Evolutionary conservation across 2,113 vertebrate species (phyloP), one percentile per base, ranked within the genome.

Genomic region (Balaeniceps rex): DNA sequence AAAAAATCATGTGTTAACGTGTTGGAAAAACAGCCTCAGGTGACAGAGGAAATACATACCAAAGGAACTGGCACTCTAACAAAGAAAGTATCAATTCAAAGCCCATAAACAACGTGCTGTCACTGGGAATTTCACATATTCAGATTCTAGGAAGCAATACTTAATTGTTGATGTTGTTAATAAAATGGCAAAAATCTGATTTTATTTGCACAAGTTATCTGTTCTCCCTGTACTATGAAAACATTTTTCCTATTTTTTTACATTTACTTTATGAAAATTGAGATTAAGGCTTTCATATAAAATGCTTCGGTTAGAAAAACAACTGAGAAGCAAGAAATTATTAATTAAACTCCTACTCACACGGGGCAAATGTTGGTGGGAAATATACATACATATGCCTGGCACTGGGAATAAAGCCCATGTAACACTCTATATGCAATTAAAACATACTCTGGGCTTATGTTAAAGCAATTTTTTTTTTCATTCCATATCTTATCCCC

Each of bases 11-110:
- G 96, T 97, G 97, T 97, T 97, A 97, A 97, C 16, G 88, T 97
- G 96, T 97, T 97, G 96, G 97, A 98, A 98, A 98, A 98, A 98
- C 58, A 97, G 97, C 98, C 97, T 97, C 97, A 98, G 98, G 98
- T 98, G 98, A 98, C 97, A 97, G 95, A 97, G 89, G 88, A 98
- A 98, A 95, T 78, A 96, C 96, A 85, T 95, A 97, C 96, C 97
- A 96, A 97, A 97, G 79, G 49, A 97, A 95, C 47, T 92, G 93
- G 98, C 94, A 96, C 42, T 86, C 52, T 96, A 96, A 98, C 96
- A 98, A 98, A 98, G 91, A 94, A 79, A 94, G 75, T 91, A 97
- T 97, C 93, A 96, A 96, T 98, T 97, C 95, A 97, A 97, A 97
- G 90, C 87, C 93, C 87, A 93, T 79, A 96, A 94, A 96, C 71